A percentile compares a stretch with the other conserved stretches of the same genome.
These are phyloP conservation scores for Hippolais icterina DNA, from an alignment of 2,113 vertebrate genomes.

Conservation along the genomic window DNA sequence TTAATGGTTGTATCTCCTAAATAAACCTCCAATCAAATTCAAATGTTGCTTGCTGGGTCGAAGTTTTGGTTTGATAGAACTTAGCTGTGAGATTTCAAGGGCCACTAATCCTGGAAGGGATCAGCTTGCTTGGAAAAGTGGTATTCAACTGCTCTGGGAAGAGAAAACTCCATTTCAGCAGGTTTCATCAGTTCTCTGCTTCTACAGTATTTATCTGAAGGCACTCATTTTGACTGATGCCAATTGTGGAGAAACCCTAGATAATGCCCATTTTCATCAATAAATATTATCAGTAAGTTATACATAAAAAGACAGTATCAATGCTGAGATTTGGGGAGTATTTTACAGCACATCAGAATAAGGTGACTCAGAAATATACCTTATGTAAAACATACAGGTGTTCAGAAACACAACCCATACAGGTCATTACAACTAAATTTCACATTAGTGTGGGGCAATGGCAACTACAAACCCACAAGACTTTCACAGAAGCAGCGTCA, in stretches of 20 bases:
- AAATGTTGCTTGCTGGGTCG: neutral
- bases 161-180: constrained; percentile 31
- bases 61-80: constrained; percentile 44
- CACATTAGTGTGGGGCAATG: neutral
- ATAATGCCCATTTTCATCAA: constrained; percentile 15
- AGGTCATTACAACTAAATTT: neutral
- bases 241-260: neutral
- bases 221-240: constrained; percentile 22
- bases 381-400: neutral
- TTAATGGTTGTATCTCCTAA: constrained; percentile 14
- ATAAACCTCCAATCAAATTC: constrained; percentile 19
- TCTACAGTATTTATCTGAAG: constrained; percentile 29
- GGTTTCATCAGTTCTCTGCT: constrained; percentile 3
- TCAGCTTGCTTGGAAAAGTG: neutral
- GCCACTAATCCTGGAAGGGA: constrained; percentile 15
- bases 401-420: neutral
- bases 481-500: neutral
- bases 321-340: constrained; percentile 47
- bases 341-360: neutral
- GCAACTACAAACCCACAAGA: neutral
- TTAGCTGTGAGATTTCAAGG: constrained; percentile 53
- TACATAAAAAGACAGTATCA: neutral
- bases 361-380: neutral
- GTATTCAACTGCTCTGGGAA: constrained; percentile 5
- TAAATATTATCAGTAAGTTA: constrained; percentile 48